Conservation (phyloP, 30 jellyfish, hydroid and myxozoan species). For the Phacellophora camtschatica region DNA sequence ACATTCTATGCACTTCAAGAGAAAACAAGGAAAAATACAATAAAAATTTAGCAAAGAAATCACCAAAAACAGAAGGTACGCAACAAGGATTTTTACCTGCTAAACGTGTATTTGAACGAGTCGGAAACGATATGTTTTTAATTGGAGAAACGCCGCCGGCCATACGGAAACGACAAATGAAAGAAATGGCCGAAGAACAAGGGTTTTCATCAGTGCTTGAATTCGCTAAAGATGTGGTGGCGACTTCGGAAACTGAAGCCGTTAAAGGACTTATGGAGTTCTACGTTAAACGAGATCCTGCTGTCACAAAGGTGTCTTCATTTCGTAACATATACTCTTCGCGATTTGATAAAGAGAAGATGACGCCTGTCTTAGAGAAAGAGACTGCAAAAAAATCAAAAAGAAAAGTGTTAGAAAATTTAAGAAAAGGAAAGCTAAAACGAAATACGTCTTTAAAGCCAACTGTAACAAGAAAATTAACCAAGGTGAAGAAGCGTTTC, state of each 20-base stretch:
- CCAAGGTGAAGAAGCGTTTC: not conserved
- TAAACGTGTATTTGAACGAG: slow-evolving; percentile 66
- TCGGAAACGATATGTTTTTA: slow-evolving; percentile 73
- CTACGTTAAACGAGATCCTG: slow-evolving; percentile 49
- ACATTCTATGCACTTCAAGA: slow-evolving; percentile 28
- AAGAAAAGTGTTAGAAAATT: not conserved
- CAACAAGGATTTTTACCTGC: not conserved
- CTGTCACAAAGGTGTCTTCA: slow-evolving; percentile 1
- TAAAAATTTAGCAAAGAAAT: not conserved
- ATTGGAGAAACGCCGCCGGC: slow-evolving; percentile 79
- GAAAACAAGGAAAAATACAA: not conserved
- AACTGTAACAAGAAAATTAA: not conserved
- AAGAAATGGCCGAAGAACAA: slow-evolving; percentile 29
- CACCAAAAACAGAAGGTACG: not conserved
- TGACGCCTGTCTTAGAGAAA: not conserved
- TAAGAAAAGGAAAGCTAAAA: not conserved
- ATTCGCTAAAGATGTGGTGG: slow-evolving; percentile 26
- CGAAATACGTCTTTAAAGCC: not conserved
- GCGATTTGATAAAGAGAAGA: not conserved
- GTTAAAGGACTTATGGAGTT: slow-evolving; percentile 7
- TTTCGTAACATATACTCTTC: slow-evolving; percentile 26
- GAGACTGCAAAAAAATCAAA: not conserved
- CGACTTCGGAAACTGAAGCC: not conserved
- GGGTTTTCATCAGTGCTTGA: slow-evolving; percentile 59
- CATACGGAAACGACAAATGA: slow-evolving; percentile 42